Base-by-base conservation (phyloP, 1,140 invertebrate genomes). In the Amphibalanus amphitrite region DNA sequence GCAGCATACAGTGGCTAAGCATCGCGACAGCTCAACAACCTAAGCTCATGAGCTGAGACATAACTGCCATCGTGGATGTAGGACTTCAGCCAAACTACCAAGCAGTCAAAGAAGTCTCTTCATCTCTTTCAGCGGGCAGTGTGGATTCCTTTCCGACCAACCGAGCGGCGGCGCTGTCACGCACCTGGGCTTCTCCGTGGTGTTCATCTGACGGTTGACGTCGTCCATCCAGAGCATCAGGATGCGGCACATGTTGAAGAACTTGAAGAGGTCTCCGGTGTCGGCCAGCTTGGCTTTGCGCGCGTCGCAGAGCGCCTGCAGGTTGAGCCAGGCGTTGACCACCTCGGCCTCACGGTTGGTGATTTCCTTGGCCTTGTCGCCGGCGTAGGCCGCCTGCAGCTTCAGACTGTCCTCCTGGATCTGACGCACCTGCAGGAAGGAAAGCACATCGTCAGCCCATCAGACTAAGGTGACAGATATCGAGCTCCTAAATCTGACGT, bases 201-300 rank as follows among this genome's bases (percentile, higher is more conserved):
- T 96, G 80, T 95, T 98, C 93, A 98, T 97, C 80, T 97, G 93
- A 69, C 95, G 83, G 33, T 95, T 90, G 33, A 98, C 91, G 82
- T 98, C 96, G 78, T 98, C 95, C 93, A 99, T 99, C 97, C 97
- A 99, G 72, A 97, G 85, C 83, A 95, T 90, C 30, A 99, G 83
- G 38, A 92, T 97, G 74, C 95, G 86, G 64, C 98, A 95, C 89
- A 98, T 92, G 79, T 92, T 97, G 79, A 99, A 94, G 91, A 99
- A 99, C 78, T 91, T 90, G 84, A 94, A 97, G 28, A 98, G 84
- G 82, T 98, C 93, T 69, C 94, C 93, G 65, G 95, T 94, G 79
- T 98, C 93, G 76, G 90, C 89, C 40, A 98, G 81, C 82, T 96
- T 95, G 70, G 84, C 81, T 77, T 88, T 87, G 71, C 95, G 83